Conservation (phyloP, 2,113 vertebrate genomes). For the Cephalopterus ornatus region DNA sequence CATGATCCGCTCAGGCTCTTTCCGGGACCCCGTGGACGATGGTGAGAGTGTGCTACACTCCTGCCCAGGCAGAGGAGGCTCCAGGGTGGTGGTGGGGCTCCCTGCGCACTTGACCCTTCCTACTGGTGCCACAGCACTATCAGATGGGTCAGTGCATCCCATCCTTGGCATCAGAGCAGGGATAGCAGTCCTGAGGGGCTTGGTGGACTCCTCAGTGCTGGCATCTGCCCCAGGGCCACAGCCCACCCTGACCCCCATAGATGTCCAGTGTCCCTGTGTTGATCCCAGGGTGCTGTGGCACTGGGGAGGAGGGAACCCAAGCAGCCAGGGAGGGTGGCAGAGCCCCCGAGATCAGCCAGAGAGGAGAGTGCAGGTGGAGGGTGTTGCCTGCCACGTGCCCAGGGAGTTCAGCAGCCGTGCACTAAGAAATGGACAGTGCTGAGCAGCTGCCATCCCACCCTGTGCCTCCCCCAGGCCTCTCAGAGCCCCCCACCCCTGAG, state of each 20-base stretch:
- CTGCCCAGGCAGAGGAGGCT: background rate
- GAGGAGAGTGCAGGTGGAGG: background rate
- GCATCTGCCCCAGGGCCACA: background rate
- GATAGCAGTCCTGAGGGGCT: background rate
- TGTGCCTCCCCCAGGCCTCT: background rate
- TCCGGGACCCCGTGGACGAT: constrained; percentile 89
- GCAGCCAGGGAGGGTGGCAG: background rate
- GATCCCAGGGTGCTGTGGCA: background rate
- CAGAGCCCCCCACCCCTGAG: background rate
- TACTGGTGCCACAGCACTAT: background rate
- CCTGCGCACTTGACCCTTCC: background rate
- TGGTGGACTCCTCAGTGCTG: background rate
- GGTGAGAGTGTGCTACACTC: constrained; percentile 73
- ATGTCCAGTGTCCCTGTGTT: background rate
- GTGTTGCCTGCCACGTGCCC: background rate
- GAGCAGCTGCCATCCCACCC: background rate
- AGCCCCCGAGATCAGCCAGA: background rate
- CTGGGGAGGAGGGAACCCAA: no score
- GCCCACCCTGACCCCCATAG: background rate
- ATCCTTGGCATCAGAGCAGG: background rate
- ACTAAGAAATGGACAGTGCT: accelerated
- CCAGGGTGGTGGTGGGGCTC: background rate
- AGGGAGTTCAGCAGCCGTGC: accelerated
- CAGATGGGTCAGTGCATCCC: background rate
- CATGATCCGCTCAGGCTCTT: constrained; percentile 94